phyloP scores from a whole-genome alignment of 2,888 invertebrate genomes.

The Cetonia aurata region DNA sequence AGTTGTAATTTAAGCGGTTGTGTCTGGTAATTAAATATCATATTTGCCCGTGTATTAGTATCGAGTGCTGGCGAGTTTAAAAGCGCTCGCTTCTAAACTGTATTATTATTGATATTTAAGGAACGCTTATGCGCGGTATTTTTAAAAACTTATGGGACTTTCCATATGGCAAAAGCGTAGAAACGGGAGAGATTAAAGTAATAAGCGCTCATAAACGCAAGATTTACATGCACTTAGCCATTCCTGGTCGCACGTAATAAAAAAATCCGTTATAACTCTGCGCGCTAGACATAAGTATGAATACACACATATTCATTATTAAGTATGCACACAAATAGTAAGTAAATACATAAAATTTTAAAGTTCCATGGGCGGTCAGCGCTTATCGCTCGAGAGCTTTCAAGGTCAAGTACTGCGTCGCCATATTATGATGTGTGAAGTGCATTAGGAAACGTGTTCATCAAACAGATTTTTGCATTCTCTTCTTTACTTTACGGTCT shows the following conservation, averaged over 20 bases:
- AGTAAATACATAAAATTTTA: too few relatives aligned
- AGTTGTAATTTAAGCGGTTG: conserved; percentile 18
- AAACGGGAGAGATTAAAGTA: conserved; percentile 11
- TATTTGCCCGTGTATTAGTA: background rate
- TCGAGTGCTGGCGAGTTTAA: background rate
- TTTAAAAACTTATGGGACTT: conserved; percentile 9
- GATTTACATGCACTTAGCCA: background rate
- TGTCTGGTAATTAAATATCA: conserved; percentile 11
- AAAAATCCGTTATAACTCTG: background rate
- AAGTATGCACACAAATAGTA: too few relatives aligned
- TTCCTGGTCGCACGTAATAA: background rate
- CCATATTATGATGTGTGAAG: too few relatives aligned
- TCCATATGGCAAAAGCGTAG: background rate
- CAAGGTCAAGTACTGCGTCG: too few relatives aligned
- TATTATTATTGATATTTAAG: conserved; percentile 12
- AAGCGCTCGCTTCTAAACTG: background rate
- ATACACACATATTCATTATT: background rate
- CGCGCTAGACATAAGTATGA: background rate
- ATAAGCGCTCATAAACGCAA: conserved; percentile 8
- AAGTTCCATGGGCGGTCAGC: too few relatives aligned
- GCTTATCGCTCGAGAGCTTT: too few relatives aligned
- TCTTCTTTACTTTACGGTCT: too few relatives aligned
- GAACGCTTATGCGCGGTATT: background rate
- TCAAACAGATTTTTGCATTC: too few relatives aligned
- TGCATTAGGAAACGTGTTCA: too few relatives aligned